phyloP scores from a whole-genome alignment of 2,113 vertebrate genomes.

The Carassius carassius region DNA sequence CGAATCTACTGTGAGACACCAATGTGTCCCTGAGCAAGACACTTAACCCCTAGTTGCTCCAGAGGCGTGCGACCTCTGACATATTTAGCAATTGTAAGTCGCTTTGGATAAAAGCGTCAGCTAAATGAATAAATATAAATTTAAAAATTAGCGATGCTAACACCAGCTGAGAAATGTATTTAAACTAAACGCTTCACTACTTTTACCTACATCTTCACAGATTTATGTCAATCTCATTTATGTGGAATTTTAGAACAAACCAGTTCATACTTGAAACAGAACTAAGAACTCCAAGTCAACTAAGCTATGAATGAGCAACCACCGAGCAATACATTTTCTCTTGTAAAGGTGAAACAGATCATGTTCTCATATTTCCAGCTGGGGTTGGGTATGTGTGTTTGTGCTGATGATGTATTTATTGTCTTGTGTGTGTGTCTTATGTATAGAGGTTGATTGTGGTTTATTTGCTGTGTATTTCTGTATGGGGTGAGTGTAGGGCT shows the following conservation, averaged over 20 bases:
- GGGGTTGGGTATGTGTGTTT: slow-evolving; percentile 5
- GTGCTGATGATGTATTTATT: not conserved
- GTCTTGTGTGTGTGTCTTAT: not conserved
- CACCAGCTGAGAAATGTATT: not conserved
- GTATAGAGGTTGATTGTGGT: not conserved
- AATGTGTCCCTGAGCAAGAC: too few relatives aligned
- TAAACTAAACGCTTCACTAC: not conserved
- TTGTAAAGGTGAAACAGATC: not conserved
- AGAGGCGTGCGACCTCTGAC: too few relatives aligned
- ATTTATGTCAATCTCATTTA: not conserved
- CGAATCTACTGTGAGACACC: too few relatives aligned
- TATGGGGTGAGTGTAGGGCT: slow-evolving; percentile 10
- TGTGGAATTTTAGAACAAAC: not conserved
- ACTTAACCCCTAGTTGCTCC: too few relatives aligned
- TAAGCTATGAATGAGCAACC: not conserved
- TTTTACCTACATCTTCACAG: not conserved
- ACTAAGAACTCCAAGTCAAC: not conserved
- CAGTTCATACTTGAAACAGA: not conserved
- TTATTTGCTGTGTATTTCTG: slow-evolving; percentile 17
- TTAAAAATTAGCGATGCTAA: not conserved
- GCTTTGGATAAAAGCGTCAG: too few relatives aligned
- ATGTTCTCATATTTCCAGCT: slow-evolving; percentile 1
- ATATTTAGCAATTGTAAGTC: too few relatives aligned
- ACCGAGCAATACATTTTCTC: not conserved
- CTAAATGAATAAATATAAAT: too few relatives aligned